Conservation (phyloP, 1,140 invertebrate genomes). For the Procambarus clarkii region DNA sequence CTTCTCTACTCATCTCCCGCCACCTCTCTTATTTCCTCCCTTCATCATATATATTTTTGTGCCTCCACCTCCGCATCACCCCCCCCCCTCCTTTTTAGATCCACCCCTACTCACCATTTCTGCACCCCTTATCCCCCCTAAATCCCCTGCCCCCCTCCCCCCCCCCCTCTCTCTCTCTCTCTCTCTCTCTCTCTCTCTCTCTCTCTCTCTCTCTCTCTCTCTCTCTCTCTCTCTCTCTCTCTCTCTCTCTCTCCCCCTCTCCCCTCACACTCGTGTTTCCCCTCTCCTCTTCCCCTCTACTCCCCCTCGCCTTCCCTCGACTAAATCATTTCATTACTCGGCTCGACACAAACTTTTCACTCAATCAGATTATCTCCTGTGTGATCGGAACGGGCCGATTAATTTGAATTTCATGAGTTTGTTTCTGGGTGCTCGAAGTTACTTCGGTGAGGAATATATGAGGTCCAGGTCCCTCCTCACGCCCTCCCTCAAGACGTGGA, state of each 20-base stretch:
- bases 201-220: background rate
- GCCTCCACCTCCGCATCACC: background rate
- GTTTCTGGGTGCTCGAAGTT: background rate
- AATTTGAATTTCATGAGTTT: slow-evolving; percentile 29
- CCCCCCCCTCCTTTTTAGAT: background rate
- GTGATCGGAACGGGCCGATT: slow-evolving; percentile 15
- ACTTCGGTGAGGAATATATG: background rate
- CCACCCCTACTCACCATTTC: background rate
- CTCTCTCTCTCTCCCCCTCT: slow-evolving; percentile 7
- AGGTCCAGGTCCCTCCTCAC: too few species aligned
- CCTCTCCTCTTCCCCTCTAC: background rate
- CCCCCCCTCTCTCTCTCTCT: background rate
- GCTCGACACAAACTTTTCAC: too few species aligned
- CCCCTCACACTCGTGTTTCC: background rate
- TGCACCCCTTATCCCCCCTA: background rate
- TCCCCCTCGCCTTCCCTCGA: background rate
- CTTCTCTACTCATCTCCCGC: background rate
- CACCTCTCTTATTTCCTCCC: background rate
- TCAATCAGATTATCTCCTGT: background rate
- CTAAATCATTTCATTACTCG: too few species aligned
- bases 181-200: background rate
- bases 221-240: slow-evolving; percentile 9
- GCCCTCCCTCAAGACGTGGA: too few species aligned
- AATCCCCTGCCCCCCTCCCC: background rate
- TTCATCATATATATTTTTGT: background rate